Base-by-base conservation (phyloP, 2,797 vertebrate genomes). In the Labroides dimidiatus region DNA sequence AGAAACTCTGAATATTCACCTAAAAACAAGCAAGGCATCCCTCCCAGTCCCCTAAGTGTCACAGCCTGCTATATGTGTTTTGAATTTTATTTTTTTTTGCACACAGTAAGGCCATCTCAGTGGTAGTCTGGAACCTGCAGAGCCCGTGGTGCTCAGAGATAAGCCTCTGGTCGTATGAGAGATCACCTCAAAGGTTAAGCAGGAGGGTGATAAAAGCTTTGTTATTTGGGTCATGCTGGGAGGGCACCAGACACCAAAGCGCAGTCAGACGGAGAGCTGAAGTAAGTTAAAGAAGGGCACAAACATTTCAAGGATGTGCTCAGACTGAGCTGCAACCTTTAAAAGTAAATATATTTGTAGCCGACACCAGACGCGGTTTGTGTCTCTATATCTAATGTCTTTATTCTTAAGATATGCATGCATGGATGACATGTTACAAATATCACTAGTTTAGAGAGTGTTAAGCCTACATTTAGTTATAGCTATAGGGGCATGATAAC, bases 121-220 rank as follows among this genome's bases (percentile, higher is more conserved):
- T 64, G 66, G 73, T 71, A 52, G 84, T 69, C 63, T 65, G 77
- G 67, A 75, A 69, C 82, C 43, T 65, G 62, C 59, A 45, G 76
- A 39, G 64, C 78, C 81, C 82, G 74, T 80, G 80, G 63, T 78
- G 63, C 81, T 72, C 55, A 53, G 56, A 80, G 86, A 89, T 82
- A 86, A 85, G 81, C 72, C 69, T 61, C 64, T 50, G 80, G 84
- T 67, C 75, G 69, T 64, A 48, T 75, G 75, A 79, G 77, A 78
- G 68, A 87, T 89, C 85, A 84, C 77, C 76, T 83, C 74, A 85
- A 88, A 91, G 86, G 86, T 90, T 85, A 91, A 87, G 76, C 75
- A 75, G 78, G 66, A 72, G 75, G 81, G 77, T 75, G 77, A 77
- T 82, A 72, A 87, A 82, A 86, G 85, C 80, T 66, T 79, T 79